These are phyloP conservation scores for Geodia barretti DNA, from an alignment of 37 sponge, comb jelly and placozoan species.

Conservation along the genomic window DNA sequence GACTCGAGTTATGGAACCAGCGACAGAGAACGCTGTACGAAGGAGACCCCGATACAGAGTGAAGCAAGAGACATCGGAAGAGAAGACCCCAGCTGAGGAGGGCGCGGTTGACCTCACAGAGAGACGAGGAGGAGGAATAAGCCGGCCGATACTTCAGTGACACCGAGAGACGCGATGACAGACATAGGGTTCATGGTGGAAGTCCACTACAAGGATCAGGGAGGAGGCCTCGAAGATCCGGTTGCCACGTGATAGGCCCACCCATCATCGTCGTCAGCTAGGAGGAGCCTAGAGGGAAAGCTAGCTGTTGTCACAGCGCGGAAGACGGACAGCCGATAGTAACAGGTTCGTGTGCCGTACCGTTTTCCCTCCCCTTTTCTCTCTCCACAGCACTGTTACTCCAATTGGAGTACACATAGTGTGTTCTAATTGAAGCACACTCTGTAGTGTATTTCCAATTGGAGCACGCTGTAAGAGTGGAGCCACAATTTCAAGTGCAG, in stretches of 20 bases:
- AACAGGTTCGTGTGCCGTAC: background rate
- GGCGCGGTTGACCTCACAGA: background rate
- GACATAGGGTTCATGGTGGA: background rate
- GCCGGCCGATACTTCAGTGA: background rate
- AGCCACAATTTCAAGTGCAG: too few species aligned
- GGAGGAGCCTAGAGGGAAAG: background rate
- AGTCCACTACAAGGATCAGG: background rate
- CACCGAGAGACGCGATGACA: too few species aligned
- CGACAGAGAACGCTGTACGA: conserved; percentile 49
- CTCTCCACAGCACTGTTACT: background rate
- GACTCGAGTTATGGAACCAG: conserved; percentile 44
- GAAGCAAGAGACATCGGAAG: too few species aligned
- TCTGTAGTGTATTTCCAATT: background rate
- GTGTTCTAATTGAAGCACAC: background rate
- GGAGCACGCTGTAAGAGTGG: background rate
- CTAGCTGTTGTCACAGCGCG: background rate
- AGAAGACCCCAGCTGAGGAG: background rate
- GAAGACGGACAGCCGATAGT: background rate
- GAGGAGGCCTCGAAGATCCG: background rate
- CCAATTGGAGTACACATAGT: too few species aligned
- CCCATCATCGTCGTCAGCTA: too few species aligned
- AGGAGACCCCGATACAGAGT: conserved; percentile 34
- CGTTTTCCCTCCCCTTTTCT: background rate
- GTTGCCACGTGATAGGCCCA: background rate
- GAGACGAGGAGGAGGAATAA: background rate